Evolutionary conservation across 2,797 vertebrate species (phyloP).

Genomic region (Pygocentrus nattereri): DNA sequence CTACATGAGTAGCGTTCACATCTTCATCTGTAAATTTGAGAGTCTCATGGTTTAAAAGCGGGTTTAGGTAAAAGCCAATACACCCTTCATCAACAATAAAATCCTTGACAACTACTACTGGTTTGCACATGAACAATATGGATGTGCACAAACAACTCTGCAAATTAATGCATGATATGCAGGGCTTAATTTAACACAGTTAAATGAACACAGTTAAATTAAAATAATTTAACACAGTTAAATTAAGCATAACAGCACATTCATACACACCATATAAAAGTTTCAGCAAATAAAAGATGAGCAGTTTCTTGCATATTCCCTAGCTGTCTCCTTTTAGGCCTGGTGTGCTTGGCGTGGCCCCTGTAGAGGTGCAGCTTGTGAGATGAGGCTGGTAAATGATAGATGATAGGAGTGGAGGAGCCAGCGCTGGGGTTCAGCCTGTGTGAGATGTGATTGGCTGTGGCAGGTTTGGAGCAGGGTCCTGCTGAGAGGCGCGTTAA

Average conservation of each 20-base stretch:
- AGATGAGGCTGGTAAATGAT: slow-evolving; percentile 55
- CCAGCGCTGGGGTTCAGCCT: slow-evolving; percentile 41
- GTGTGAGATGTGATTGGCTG: slow-evolving; percentile 61
- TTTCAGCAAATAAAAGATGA: background rate
- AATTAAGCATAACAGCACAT: background rate
- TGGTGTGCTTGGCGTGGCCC: slow-evolving; percentile 1
- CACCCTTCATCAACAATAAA: no score
- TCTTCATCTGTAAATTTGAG: no score
- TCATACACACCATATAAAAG: background rate
- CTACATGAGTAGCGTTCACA: background rate
- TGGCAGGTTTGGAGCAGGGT: slow-evolving; percentile 68
- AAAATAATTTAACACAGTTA: no score
- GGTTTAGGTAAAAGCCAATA: no score
- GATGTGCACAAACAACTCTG: no score
- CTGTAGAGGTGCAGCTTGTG: slow-evolving; percentile 26
- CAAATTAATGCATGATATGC: no score
- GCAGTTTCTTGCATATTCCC: background rate
- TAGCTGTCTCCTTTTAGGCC: slow-evolving; percentile 22
- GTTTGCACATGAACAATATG: no score
- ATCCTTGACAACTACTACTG: no score
- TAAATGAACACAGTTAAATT: background rate
- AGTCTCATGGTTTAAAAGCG: no score
- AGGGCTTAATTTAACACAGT: no score
- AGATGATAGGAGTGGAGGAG: slow-evolving; percentile 36
- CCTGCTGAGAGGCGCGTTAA: slow-evolving; percentile 64